These are phyloP conservation scores for Amphilophus citrinellus DNA, from an alignment of 2,113 vertebrate genomes.

Conservation along the genomic window DNA sequence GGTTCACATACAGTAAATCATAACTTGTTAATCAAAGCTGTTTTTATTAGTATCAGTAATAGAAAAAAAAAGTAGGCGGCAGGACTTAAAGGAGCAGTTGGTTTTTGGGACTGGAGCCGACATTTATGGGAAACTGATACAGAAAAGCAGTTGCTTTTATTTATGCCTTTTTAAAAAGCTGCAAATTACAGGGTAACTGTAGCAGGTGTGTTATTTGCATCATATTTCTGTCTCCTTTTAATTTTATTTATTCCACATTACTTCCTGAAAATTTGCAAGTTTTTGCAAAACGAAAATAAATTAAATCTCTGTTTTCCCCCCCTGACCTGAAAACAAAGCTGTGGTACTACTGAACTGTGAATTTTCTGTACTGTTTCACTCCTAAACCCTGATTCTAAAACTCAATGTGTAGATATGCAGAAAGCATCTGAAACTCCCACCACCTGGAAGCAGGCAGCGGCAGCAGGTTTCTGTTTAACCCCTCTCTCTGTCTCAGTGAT, in stretches of 20 bases:
- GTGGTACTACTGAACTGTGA: not conserved
- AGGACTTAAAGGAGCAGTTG: too few species aligned
- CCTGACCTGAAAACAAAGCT: constrained; percentile 9
- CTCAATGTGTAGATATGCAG: constrained; percentile 77
- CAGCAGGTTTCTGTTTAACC: constrained; percentile 46
- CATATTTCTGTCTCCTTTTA: too few species aligned
- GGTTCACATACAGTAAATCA: not conserved
- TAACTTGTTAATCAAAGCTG: too few species aligned
- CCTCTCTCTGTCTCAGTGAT: constrained; percentile 16
- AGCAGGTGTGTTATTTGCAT: not conserved
- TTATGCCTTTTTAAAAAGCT: too few species aligned
- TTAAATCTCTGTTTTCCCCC: not conserved
- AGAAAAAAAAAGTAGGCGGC: too few species aligned
- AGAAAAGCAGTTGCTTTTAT: too few species aligned
- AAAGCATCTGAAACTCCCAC: constrained; percentile 56
- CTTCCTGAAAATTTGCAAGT: not conserved
- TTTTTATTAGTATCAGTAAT: too few species aligned
- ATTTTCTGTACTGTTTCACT: not conserved
- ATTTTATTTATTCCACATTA: not conserved
- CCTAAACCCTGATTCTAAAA: constrained; percentile 43
- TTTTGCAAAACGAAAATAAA: not conserved
- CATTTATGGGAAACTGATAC: too few species aligned
- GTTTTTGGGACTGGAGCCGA: too few species aligned
- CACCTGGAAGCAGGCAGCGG: constrained; percentile 21
- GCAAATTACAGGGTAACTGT: too few species aligned